A percentile compares a stretch with the other conserved stretches of the same genome.
These are phyloP conservation scores for Callinectes sapidus DNA, from an alignment of 2,888 invertebrate species.

Conservation along the genomic window DNA sequence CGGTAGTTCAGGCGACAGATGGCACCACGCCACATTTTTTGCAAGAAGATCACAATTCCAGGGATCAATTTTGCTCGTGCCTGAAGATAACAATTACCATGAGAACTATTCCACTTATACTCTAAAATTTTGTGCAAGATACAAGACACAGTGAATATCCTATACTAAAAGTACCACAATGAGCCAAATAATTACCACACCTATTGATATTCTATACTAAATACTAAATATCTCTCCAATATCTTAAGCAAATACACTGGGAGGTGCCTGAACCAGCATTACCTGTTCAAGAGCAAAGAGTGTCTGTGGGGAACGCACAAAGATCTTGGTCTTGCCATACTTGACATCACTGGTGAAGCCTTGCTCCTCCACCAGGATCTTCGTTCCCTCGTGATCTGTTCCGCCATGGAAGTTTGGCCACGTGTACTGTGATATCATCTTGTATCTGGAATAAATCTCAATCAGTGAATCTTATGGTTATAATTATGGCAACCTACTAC, in stretches of 20 bases:
- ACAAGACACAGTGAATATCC: too few relatives aligned
- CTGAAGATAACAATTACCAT: constrained; percentile 73
- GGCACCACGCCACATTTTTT: constrained; percentile 95
- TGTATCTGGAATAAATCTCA: constrained; percentile 82
- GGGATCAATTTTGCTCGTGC: constrained; percentile 91
- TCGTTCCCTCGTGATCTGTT: constrained; percentile 87
- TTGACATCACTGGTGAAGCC: constrained; percentile 89
- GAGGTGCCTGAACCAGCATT: constrained; percentile 42
- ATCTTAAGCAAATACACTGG: neutral
- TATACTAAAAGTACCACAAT: too few relatives aligned
- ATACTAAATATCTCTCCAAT: too few relatives aligned
- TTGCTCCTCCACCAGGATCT: constrained; percentile 88
- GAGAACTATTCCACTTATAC: neutral
- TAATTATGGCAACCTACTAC: neutral
- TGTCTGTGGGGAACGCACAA: constrained; percentile 94
- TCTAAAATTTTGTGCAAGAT: too few relatives aligned
- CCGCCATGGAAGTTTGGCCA: constrained; percentile 96
- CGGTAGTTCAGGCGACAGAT: constrained; percentile 87
- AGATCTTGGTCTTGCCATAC: constrained; percentile 96
- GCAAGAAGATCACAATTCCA: constrained; percentile 92
- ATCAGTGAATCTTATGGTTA: neutral
- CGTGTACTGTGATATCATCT: constrained; percentile 95
- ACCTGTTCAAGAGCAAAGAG: constrained; percentile 90
- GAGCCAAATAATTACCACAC: too few relatives aligned
- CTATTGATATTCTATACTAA: too few relatives aligned